These are phyloP conservation scores for Amiota communis DNA, from an alignment of 2,888 invertebrate genomes.

Conservation along the genomic window DNA sequence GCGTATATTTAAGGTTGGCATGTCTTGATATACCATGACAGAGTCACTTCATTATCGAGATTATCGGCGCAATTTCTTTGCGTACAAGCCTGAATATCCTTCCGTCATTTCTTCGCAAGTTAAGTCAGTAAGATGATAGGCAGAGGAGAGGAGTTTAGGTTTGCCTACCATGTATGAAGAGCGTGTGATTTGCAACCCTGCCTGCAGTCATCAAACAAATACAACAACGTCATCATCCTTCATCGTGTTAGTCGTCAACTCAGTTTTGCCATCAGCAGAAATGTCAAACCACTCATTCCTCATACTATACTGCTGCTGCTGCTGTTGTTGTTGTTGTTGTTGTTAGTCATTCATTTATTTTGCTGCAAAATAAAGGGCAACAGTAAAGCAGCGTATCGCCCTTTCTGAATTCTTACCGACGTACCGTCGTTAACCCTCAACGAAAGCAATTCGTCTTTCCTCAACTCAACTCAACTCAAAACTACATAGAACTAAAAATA, in stretches of 20 bases:
- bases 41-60: constrained; percentile 69
- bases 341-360: neutral
- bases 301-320: constrained; percentile 29
- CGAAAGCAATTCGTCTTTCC: constrained; percentile 23
- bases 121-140: too few relatives aligned
- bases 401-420: neutral
- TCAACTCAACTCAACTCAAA: neutral
- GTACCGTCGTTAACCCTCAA: neutral
- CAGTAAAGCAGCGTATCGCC: constrained; percentile 7
- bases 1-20: neutral
- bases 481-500: neutral
- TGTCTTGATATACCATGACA: constrained; percentile 40
- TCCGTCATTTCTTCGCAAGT: too few relatives aligned
- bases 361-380: neutral
- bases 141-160: constrained; percentile 10
- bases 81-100: too few relatives aligned
- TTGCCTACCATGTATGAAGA: constrained; percentile 30
- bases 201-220: constrained; percentile 44
- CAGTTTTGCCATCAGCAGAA: constrained; percentile 64
- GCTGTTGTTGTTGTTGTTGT: constrained; percentile 40
- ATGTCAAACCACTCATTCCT: constrained; percentile 59
- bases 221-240: constrained; percentile 42
- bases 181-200: constrained; percentile 31
- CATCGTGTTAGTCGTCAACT: constrained; percentile 39
- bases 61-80: constrained; percentile 64